Base-by-base conservation (phyloP, 2,888 invertebrate genomes). In the Eristalinus sepulchralis region DNA sequence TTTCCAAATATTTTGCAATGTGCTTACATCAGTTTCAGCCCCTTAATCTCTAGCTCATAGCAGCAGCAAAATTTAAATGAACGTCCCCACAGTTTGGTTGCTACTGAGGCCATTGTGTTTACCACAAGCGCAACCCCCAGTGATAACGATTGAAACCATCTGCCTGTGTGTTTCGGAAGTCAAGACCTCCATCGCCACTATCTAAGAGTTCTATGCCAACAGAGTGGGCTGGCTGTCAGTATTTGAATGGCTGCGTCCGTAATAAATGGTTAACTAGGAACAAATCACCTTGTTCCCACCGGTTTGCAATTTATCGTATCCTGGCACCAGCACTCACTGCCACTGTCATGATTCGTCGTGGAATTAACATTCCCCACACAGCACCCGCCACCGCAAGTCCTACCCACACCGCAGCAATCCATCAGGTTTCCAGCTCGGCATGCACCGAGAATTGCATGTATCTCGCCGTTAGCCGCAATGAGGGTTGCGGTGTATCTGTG, bases 261-360 rank as follows among this genome's bases (percentile, higher is more conserved):
- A 79, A 79, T 79, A 72, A 79, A 79, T 79, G 66, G 66, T 72
- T 79, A 86, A 86, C 82, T 70, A 33, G 70, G 82, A 82, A 82
- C 82, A 86, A 86, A 86, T 86, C 82, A 78, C 78, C 78, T 82
- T 86, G 82, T 82, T 82, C 82, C 82, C 82, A 86, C 68, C 64
- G 77, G 85, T 72, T 77, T 8, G 76, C 85, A 78, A 78, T 86
- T 85, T 67, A 63, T 77, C 76, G 84, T 77, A 59, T 81, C 71
- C 71, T 72, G 6, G 17, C 47, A 17, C 67, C 53, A 64, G 20
- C 39, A 68, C 64, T 68, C 72, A 71, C 60, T 83, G 72, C 73
- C 68, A 75, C 71, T 82, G 73, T 68, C 82, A 78, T 77, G 63
- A 60, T 73, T 86, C 77, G 55, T 78, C 57, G 72, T 64, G 82